phyloP scores from a whole-genome alignment of 2,797 vertebrate genomes.

The Mormyrops boulengeri region DNA sequence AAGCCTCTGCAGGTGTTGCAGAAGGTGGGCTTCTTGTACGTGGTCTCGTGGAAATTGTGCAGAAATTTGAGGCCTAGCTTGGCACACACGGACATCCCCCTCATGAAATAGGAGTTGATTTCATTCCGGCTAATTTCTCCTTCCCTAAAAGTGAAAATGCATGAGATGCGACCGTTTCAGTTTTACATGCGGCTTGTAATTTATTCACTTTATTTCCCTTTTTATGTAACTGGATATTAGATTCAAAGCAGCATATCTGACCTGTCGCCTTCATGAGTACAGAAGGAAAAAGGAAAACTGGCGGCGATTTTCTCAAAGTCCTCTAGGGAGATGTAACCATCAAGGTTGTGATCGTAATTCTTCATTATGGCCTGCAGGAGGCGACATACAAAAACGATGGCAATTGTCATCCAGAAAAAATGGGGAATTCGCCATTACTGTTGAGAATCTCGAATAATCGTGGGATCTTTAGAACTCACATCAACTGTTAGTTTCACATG shows the following conservation, averaged over 20 bases:
- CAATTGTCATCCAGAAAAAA: background rate
- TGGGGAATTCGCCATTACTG: background rate
- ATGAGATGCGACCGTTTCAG: background rate
- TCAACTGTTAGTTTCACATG: constrained; percentile 84
- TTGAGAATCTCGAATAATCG: background rate
- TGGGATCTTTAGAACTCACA: constrained; percentile 57
- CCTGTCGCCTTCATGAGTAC: constrained; percentile 71
- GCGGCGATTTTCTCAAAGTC: constrained; percentile 79
- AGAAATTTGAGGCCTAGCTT: constrained; percentile 74
- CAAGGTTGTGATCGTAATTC: constrained; percentile 79
- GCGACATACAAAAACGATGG: constrained; percentile 36
- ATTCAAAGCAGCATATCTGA: constrained; percentile 65
- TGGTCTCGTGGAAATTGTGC: constrained; percentile 73
- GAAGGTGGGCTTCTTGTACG: constrained; percentile 82
- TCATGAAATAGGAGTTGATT: constrained; percentile 77
- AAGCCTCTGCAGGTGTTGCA: constrained; percentile 79
- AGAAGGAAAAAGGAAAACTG: constrained; percentile 76
- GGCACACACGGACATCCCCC: constrained; percentile 79
- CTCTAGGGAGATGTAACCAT: constrained; percentile 75
- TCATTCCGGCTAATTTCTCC: constrained; percentile 77
- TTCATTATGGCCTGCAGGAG: constrained; percentile 75
- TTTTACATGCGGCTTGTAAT: background rate
- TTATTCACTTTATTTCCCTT: background rate
- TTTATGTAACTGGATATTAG: background rate
- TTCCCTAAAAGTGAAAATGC: constrained; percentile 40